Evolutionary conservation across 2,888 invertebrate species (phyloP).

Genomic region (Apantesis nais): DNA sequence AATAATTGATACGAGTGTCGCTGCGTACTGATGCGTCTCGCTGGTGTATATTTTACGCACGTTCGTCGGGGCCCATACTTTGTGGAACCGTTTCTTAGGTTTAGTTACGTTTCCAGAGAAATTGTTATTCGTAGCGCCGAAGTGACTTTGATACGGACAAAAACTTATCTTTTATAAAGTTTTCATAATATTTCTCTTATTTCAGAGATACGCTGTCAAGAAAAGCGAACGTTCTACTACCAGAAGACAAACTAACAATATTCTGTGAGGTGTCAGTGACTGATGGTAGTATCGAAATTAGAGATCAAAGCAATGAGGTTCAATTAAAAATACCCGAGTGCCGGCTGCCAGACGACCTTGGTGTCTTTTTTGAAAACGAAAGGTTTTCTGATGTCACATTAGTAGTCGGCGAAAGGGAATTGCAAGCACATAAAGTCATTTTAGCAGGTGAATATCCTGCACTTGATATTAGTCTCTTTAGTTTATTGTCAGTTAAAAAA

Average conservation of each 20-base stretch:
- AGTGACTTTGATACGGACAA: too few species aligned
- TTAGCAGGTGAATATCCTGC: constrained; percentile 89
- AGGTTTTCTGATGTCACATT: constrained; percentile 99
- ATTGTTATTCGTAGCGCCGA: too few species aligned
- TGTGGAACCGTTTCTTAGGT: too few species aligned
- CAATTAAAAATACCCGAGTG: constrained; percentile 99
- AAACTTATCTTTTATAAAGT: not conserved
- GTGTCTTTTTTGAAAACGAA: constrained; percentile 97
- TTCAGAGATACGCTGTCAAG: constrained; percentile 98
- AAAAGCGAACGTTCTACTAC: constrained; percentile 98
- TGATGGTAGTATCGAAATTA: constrained; percentile 99
- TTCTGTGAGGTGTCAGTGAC: constrained; percentile 99
- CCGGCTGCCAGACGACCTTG: constrained; percentile 97
- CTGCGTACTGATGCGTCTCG: too few species aligned
- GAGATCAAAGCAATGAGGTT: constrained; percentile 98
- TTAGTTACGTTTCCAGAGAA: too few species aligned
- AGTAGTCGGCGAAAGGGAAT: constrained; percentile 95
- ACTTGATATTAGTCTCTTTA: not conserved
- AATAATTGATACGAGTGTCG: too few species aligned
- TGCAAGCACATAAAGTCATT: constrained; percentile 98
- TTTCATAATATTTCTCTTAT: constrained; percentile 39
- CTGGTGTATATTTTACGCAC: too few species aligned
- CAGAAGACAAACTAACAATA: constrained; percentile 99
- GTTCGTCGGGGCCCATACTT: too few species aligned
- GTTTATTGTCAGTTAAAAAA: not conserved